Conservation (phyloP, 2,797 vertebrate species). For the Pogoniulus pusillus region DNA sequence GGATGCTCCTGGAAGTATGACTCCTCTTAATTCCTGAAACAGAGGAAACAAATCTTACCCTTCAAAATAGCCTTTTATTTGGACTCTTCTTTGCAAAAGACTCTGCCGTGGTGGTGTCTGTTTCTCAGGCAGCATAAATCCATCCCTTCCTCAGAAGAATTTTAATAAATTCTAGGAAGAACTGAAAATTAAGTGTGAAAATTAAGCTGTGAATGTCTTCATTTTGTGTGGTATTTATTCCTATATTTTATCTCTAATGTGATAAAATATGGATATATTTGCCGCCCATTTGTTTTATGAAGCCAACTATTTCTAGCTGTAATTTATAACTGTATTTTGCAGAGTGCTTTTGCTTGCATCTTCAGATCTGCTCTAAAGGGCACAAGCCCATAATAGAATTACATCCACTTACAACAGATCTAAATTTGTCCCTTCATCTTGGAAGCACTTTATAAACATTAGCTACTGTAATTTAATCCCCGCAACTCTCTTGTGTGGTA, state of each 20-base stretch:
- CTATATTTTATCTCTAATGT: background rate
- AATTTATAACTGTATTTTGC: conserved; percentile 52
- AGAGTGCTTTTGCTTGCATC: conserved; percentile 54
- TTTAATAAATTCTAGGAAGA: background rate
- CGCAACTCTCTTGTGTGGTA: conserved; percentile 62
- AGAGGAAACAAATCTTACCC: background rate
- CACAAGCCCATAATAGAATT: conserved; percentile 64
- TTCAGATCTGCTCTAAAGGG: conserved; percentile 61
- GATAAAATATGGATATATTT: conserved; percentile 4
- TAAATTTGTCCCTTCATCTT: conserved; percentile 73
- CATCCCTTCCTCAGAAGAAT: background rate
- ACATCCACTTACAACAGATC: conserved; percentile 62
- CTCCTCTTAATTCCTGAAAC: background rate
- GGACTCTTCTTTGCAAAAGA: background rate
- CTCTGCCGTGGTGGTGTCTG: background rate
- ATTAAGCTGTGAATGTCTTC: background rate
- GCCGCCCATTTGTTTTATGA: conserved; percentile 5
- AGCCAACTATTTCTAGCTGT: background rate
- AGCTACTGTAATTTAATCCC: conserved; percentile 68
- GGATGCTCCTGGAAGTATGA: background rate
- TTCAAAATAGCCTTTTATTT: background rate
- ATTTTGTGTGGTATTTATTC: background rate
- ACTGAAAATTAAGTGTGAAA: background rate
- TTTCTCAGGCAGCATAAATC: background rate
- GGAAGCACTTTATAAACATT: conserved; percentile 71